Conservation (phyloP, 2,113 vertebrate species). For the Pantherophis guttatus region DNA sequence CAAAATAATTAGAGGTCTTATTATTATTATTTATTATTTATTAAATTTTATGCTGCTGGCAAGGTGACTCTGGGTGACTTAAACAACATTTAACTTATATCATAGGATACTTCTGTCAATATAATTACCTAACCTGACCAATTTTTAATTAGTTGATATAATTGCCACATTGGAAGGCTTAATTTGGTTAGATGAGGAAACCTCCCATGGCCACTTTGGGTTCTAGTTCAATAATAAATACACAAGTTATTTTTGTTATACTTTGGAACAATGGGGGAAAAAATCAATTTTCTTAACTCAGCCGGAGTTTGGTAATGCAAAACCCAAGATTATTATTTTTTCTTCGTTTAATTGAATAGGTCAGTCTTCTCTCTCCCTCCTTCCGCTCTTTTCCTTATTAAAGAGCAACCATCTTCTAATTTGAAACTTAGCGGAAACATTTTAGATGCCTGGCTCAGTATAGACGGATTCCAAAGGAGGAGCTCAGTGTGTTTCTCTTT, state of each 20-base stretch:
- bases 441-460: too few relatives aligned
- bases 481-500: not conserved
- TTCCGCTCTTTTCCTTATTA: not conserved
- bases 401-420: not conserved
- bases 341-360: not conserved
- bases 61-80: not conserved
- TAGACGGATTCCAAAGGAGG: not conserved
- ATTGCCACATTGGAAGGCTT: not conserved
- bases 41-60: not conserved
- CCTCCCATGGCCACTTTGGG: not conserved
- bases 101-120: not conserved
- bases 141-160: not conserved
- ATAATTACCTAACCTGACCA: not conserved
- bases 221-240: not conserved
- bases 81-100: slow-evolving; percentile 5
- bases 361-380: not conserved
- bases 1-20: not conserved
- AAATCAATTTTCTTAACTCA: not conserved
- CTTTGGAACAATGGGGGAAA: not conserved
- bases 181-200: not conserved
- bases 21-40: not conserved
- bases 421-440: not conserved
- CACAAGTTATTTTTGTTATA: not conserved
- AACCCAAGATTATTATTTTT: not conserved
- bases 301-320: not conserved